Evolutionary conservation across 2,888 invertebrate species (phyloP).

Genomic region (Emesis russula): DNA sequence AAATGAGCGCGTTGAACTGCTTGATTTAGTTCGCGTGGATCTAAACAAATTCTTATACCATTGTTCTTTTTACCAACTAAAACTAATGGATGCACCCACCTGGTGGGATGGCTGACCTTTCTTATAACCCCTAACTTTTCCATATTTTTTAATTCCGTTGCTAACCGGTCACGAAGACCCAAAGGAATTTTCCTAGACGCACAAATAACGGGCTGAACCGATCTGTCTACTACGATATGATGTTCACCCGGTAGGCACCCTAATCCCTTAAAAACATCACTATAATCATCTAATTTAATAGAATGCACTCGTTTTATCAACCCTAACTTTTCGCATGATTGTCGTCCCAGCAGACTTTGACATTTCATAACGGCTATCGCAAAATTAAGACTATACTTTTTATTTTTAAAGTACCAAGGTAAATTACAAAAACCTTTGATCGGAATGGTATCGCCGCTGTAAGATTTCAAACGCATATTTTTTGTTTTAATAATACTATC

Average conservation of each 20-base stretch:
- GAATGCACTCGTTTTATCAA: constrained; percentile 39
- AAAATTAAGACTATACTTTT: not conserved
- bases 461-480: no score
- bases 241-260: constrained; percentile 46
- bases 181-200: constrained; percentile 49
- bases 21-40: constrained; percentile 56
- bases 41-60: not conserved
- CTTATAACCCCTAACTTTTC: constrained; percentile 46
- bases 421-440: constrained; percentile 36
- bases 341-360: constrained; percentile 52
- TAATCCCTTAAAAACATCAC: constrained; percentile 1
- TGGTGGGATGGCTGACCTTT: constrained; percentile 45
- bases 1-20: constrained; percentile 26
- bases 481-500: no score
- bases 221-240: constrained; percentile 27
- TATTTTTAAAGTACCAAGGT: constrained; percentile 53
- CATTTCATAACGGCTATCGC: constrained; percentile 46
- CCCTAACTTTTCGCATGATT: constrained; percentile 25
- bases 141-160: constrained; percentile 46
- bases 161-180: constrained; percentile 39
- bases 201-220: not conserved
- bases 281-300: not conserved
- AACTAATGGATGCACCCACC: constrained; percentile 32
- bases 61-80: constrained; percentile 51
- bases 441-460: constrained; percentile 6